Evolutionary conservation across 1,140 invertebrate species (phyloP).

Genomic region (Lepidurus couesii): DNA sequence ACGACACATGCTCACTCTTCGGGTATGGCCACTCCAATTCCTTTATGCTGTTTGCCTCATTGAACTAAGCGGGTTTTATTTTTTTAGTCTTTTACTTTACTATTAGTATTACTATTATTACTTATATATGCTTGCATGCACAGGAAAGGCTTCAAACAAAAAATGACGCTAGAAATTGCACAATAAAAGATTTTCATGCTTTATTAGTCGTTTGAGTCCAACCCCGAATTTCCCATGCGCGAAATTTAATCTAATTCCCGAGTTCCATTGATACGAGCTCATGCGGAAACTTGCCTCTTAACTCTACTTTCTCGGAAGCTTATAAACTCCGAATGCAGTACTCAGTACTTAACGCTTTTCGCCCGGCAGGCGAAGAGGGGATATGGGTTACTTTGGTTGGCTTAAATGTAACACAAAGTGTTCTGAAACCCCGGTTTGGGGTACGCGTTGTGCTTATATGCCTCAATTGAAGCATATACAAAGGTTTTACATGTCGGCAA

Average conservation of each 20-base stretch:
- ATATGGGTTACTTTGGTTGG: not conserved
- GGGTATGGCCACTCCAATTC: not conserved
- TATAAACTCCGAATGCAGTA: not conserved
- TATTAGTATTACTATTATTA: too few species aligned
- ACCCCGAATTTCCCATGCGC: constrained; percentile 7
- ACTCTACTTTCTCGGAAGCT: not conserved
- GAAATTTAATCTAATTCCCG: not conserved
- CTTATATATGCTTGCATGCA: too few species aligned
- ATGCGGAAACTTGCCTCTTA: constrained; percentile 6
- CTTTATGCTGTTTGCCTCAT: not conserved
- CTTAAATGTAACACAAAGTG: not conserved
- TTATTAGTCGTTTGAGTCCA: not conserved
- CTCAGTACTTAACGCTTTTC: not conserved
- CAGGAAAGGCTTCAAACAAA: too few species aligned
- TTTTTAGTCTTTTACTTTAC: not conserved
- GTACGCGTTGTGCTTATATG: not conserved
- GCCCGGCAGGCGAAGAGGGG: not conserved
- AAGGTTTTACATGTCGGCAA: not conserved
- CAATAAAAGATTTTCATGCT: not conserved
- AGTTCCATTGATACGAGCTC: not conserved
- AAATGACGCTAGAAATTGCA: not conserved
- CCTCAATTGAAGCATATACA: not conserved
- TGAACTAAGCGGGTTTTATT: not conserved
- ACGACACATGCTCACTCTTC: not conserved
- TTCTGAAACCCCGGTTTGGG: not conserved